Base-by-base conservation (phyloP, 2,797 vertebrate genomes). In the Squalus acanthias region DNA sequence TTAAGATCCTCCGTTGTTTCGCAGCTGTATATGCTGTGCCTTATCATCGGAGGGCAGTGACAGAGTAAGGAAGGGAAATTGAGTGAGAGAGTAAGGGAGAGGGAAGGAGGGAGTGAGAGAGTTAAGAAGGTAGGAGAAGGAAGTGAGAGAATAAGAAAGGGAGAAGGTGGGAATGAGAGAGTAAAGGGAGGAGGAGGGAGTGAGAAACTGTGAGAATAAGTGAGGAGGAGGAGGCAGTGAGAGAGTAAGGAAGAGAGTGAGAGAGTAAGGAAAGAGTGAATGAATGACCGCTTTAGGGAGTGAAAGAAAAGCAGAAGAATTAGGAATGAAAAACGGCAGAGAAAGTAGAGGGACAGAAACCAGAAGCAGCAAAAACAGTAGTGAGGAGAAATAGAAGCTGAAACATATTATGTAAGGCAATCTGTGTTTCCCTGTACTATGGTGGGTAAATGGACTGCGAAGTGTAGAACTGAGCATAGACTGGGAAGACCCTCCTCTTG, bases 331-430 rank as follows among this genome's bases (percentile, higher is more conserved):
- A 33, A 33, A 29, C 29, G 26, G 10, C 53, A 91, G 63, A 63
- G 88, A 60, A 91, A 91, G 57, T 33, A n/a, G 57, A 91, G 88
- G 57, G 53, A 63, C 26, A 91, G 88, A 29, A 91, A 91, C 88
- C 53, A 60, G n/a, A 82, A 4, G 39, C 39, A 2, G 17, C 1
- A n/a, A n/a, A 46, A 85, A 22, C 26, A 33, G 0, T 33, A 33
- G 88, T 91, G 57, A 60, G 88, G 13, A 60, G 29, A 91, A 88
- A 76, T n/a, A 12, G 8, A 7, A 50, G 8, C 50, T 57, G 85
- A 20, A 88, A 39, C 39, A n/a, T n/a, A n/a, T n/a, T n/a, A n/a
- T n/a, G n/a, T n/a, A n/a, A n/a, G n/a, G n/a, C n/a, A 39, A 39
- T 39, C 39, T 39, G 39, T 39, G 39, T 39, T 39, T 39, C 39